Evolutionary conservation across 2,888 invertebrate species (phyloP).

Genomic region (Cryptops parisi): DNA sequence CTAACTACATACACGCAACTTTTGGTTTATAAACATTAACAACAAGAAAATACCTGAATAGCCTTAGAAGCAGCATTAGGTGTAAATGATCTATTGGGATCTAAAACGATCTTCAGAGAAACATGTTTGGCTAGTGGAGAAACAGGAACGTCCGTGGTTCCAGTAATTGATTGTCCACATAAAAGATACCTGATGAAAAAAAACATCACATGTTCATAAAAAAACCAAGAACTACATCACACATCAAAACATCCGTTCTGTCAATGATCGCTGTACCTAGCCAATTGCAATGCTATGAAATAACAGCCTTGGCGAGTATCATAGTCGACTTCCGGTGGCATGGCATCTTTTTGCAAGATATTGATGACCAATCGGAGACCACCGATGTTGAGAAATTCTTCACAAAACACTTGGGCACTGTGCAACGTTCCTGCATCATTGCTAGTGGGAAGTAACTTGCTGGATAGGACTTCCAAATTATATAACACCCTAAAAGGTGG

Average conservation of each 20-base stretch:
- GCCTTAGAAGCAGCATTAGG: constrained; percentile 26
- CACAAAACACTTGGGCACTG: constrained; percentile 30
- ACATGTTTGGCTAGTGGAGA: constrained; percentile 10
- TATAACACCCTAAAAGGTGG: constrained; percentile 35
- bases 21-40: no score
- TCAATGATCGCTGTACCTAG: constrained; percentile 25
- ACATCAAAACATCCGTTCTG: not conserved
- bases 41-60: constrained; percentile 27
- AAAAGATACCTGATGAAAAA: constrained; percentile 28
- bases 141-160: constrained; percentile 19
- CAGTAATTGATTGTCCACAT: constrained; percentile 31
- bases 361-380: constrained; percentile 34
- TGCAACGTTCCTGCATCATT: constrained; percentile 27
- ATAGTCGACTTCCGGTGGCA: constrained; percentile 33
- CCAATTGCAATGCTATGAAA: constrained; percentile 33
- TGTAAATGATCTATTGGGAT: constrained; percentile 15
- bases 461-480: constrained; percentile 35
- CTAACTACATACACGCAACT: no score
- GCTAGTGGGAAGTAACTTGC: constrained; percentile 33
- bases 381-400: constrained; percentile 33
- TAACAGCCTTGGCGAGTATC: constrained; percentile 35
- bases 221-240: not conserved
- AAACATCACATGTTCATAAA: not conserved
- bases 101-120: constrained; percentile 1
- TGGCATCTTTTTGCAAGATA: constrained; percentile 33